Base-by-base conservation (phyloP, 2,113 vertebrate genomes). In the Alethe diademata region DNA sequence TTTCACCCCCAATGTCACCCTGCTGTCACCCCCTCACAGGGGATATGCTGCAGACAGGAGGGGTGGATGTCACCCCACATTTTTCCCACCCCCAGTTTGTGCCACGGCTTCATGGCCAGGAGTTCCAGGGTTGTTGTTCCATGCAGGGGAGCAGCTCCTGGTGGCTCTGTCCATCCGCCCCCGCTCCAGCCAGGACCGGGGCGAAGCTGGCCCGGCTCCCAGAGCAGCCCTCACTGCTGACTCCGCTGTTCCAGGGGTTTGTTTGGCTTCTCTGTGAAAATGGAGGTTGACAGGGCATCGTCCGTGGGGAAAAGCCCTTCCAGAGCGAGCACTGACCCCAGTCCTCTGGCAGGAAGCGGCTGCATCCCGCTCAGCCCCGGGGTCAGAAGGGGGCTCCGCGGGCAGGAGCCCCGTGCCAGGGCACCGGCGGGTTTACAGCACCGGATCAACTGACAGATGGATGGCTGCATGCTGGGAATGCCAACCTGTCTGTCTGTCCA, bases 21-120 rank as follows among this genome's bases (percentile, higher is more conserved):
- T 26, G 5, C 19, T 38, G 20, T 18, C 67, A 12, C 14, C 19
- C 56, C 54, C 31, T 43, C 2, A 0, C 28, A 8, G 50, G 29
- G 6, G 17, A 26, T 1, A 36, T 1, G 24, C 66, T 11, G 62
- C 4, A 1, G 33, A 71, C 31, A 35, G 65, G 53, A 56, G 23
- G 15, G 33, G 26, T 7, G 33, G 45, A 25, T 35, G 31, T 35
- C 65, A 11, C 36, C 73, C 48, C 43, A 6, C 35, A 29, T 26
- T 7, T 19, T 11, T 36, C 9, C 7, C 5, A 6, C 16, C 2
- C 4, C 2, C 4, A 2, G 29, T 14, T 5, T 5, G 18, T 48
- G 45, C 31, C 70, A 33, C 3, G 2, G n/a, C 38, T 62, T 11
- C 7, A 0, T 0, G 22, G 40, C 65, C 85, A 8, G 47, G 15